Percentiles rank a stretch among this genome's conserved stretches.
These are phyloP conservation scores for Deilephila elpenor DNA, from an alignment of 2,888 invertebrate species.

Conservation along the genomic window DNA sequence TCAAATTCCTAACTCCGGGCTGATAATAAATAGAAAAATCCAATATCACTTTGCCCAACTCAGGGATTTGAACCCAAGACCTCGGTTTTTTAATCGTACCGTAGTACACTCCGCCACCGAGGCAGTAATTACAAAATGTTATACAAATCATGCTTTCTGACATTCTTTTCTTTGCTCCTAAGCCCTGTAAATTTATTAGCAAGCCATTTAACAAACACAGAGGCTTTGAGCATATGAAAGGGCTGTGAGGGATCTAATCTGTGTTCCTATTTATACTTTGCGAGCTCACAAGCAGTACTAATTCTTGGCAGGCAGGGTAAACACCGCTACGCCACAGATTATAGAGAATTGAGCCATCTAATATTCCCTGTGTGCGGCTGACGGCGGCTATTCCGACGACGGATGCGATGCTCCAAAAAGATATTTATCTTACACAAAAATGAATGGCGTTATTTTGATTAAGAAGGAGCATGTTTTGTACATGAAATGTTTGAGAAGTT, in stretches of 20 bases:
- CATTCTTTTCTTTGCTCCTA: not conserved
- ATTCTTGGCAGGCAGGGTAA: conserved; percentile 49
- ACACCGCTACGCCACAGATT: conserved; percentile 54
- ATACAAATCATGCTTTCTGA: too few relatives aligned
- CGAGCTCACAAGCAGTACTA: conserved; percentile 39
- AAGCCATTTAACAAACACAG: conserved; percentile 18
- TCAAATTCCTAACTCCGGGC: too few relatives aligned
- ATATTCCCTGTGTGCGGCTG: conserved; percentile 73
- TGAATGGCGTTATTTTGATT: not conserved
- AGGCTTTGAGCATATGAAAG: conserved; percentile 26
- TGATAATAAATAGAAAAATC: too few relatives aligned
- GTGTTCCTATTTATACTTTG: conserved; percentile 28
- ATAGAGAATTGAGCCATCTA: conserved; percentile 75
- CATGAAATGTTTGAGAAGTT: not conserved
- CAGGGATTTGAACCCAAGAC: too few relatives aligned
- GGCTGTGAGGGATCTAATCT: conserved; percentile 15
- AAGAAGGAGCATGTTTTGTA: not conserved
- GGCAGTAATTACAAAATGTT: too few relatives aligned
- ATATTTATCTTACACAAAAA: not conserved
- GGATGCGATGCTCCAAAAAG: conserved; percentile 5
- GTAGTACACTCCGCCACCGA: too few relatives aligned
- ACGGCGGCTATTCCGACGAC: not conserved
- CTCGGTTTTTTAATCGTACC: too few relatives aligned
- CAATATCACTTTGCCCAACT: too few relatives aligned
- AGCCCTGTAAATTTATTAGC: conserved; percentile 10